phyloP scores from a whole-genome alignment of 2,113 vertebrate genomes.

The Bucco capensis region DNA sequence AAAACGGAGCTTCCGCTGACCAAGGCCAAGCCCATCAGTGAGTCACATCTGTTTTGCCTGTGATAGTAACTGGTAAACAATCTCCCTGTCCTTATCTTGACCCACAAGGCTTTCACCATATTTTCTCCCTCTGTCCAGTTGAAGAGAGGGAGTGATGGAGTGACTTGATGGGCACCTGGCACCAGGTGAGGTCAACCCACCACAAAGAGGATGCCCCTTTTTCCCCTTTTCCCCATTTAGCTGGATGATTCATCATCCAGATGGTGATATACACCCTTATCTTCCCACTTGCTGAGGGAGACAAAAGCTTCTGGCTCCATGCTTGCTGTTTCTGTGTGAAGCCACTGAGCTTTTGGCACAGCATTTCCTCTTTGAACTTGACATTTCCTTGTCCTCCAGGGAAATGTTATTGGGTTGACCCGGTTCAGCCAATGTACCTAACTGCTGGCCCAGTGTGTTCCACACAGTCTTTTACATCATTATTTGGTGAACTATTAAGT shows the following conservation, averaged over 20 bases:
- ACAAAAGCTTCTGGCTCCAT: background rate
- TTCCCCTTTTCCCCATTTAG: background rate
- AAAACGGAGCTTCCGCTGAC: rapidly evolving
- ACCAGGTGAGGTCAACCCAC: background rate
- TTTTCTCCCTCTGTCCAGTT: background rate
- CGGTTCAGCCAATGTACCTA: background rate
- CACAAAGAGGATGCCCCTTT: background rate
- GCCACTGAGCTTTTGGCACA: background rate
- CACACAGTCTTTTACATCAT: background rate
- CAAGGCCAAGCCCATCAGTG: background rate
- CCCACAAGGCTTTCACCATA: rapidly evolving
- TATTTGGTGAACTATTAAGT: slow-evolving; percentile 25
- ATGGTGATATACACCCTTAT: background rate
- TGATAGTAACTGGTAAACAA: background rate
- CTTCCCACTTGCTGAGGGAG: background rate
- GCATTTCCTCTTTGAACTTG: slow-evolving; percentile 3
- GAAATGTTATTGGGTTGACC: background rate
- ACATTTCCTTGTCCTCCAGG: slow-evolving; percentile 3
- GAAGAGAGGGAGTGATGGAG: background rate
- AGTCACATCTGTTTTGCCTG: rapidly evolving
- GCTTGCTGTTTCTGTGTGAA: background rate
- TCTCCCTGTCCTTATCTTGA: background rate
- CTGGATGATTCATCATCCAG: background rate
- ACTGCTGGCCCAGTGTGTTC: background rate
- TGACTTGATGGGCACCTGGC: rapidly evolving